Percentiles rank a stretch among this genome's conserved stretches.
phyloP scores from a whole-genome alignment of 2,113 vertebrate species.

The Dissostichus mawsoni region DNA sequence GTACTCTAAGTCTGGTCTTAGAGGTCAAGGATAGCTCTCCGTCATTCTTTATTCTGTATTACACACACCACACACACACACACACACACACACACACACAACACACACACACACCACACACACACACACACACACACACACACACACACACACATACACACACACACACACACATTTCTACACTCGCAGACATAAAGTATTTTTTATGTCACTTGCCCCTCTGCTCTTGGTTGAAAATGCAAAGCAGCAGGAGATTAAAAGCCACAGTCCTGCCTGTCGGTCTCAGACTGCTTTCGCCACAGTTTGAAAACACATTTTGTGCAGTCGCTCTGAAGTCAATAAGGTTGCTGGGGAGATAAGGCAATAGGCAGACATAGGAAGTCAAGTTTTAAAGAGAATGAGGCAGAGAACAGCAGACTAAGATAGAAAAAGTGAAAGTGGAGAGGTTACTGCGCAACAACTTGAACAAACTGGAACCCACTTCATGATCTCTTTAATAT shows the following conservation, averaged over 20 bases:
- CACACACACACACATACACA: constrained; percentile 8
- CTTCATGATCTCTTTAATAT: constrained; percentile 11
- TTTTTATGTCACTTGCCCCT: constrained; percentile 36
- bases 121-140: constrained; percentile 12
- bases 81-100: constrained; percentile 8
- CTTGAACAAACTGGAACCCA: constrained; percentile 36
- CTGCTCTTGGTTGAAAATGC: constrained; percentile 63
- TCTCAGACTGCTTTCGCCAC: constrained; percentile 36
- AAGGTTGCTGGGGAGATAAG: constrained; percentile 60
- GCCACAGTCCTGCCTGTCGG: constrained; percentile 41
- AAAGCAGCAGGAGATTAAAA: constrained; percentile 65
- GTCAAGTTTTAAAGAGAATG: constrained; percentile 33
- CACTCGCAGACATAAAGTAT: constrained; percentile 8
- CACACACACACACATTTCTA: constrained; percentile 5
- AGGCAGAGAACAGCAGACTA: constrained; percentile 9
- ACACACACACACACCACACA: constrained; percentile 8
- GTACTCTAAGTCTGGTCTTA: constrained; percentile 55
- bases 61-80: constrained; percentile 7
- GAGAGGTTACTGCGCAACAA: constrained; percentile 22
- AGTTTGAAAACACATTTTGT: constrained; percentile 68
- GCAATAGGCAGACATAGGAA: constrained; percentile 21
- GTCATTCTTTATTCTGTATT: constrained; percentile 40
- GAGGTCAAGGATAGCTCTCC: constrained; percentile 65
- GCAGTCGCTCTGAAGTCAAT: constrained; percentile 63
- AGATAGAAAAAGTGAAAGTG: constrained; percentile 21